These are phyloP conservation scores for Pseudococcus jackbeardsleyi DNA, from an alignment of 2,888 invertebrate species.

Conservation along the genomic window DNA sequence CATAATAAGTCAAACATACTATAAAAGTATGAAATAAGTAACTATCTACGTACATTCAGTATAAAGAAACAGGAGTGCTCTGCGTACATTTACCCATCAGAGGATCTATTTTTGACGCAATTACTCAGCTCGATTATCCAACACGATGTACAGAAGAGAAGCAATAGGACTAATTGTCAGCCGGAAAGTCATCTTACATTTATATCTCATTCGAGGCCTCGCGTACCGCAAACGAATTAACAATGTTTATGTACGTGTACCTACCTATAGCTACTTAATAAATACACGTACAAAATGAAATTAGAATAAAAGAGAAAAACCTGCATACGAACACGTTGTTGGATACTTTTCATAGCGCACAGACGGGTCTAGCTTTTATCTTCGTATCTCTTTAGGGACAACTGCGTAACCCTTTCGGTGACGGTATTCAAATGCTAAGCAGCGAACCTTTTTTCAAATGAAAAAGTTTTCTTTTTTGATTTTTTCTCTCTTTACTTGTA, in stretches of 20 bases:
- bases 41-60: neutral
- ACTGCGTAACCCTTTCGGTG: constrained; percentile 54
- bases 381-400: constrained; percentile 43
- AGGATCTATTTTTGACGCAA: constrained; percentile 46
- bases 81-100: neutral
- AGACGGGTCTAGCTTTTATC: constrained; percentile 49
- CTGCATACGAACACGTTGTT: constrained; percentile 43
- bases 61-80: neutral
- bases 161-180: constrained; percentile 25
- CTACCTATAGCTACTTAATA: neutral
- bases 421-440: constrained; percentile 59
- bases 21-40: neutral
- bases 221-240: constrained; percentile 46
- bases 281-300: constrained; percentile 9
- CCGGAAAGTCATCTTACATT: constrained; percentile 49
- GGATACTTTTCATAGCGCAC: constrained; percentile 9
- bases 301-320: constrained; percentile 44
- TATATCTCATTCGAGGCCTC: constrained; percentile 38
- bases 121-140: constrained; percentile 48
- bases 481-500: neutral
- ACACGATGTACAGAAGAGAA: neutral
- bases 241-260: constrained; percentile 47
- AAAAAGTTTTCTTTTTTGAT: constrained; percentile 51
- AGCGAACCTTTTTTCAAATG: constrained; percentile 46
- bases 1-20: neutral